These are phyloP conservation scores for Ciona savignyi DNA, from an alignment of 23 tunicate genomes.

Conservation along the genomic window DNA sequence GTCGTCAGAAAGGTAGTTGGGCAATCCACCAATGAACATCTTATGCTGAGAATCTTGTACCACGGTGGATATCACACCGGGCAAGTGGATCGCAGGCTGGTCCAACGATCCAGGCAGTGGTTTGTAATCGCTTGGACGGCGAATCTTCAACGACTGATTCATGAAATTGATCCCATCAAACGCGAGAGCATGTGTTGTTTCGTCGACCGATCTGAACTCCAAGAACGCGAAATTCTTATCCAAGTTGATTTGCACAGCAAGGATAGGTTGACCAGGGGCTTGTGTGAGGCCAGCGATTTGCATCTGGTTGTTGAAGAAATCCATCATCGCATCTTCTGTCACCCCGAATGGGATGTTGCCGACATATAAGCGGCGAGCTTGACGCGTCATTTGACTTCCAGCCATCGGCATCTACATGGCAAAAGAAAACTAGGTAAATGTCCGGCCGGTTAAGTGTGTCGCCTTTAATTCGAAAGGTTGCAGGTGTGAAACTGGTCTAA, in stretches of 20 bases:
- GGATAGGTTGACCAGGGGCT: conserved; percentile 92
- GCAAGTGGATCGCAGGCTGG: conserved; percentile 50
- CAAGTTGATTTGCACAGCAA: conserved; percentile 93
- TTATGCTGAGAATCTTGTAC: conserved; percentile 92
- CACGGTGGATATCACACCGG: conserved; percentile 64
- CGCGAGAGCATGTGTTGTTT: conserved; percentile 89
- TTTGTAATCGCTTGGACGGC: conserved; percentile 92
- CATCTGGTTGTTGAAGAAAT: conserved; percentile 95
- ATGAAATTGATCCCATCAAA: conserved; percentile 97
- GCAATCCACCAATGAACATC: conserved; percentile 85
- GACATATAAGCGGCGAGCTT: conserved; percentile 90
- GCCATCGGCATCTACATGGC: conserved; percentile 62
- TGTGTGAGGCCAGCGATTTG: conserved; percentile 81
- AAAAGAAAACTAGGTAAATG: no score
- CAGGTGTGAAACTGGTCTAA: no score
- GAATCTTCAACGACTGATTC: conserved; percentile 89
- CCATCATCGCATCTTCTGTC: conserved; percentile 99
- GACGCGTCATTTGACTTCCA: conserved; percentile 87
- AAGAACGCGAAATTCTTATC: conserved; percentile 98
- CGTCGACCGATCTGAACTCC: conserved; percentile 96
- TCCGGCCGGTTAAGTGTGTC: no score
- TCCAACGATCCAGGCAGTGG: conserved; percentile 83
- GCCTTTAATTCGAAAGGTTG: no score
- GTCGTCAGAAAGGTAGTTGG: conserved; percentile 82
- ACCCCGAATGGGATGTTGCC: conserved; percentile 96